Evolutionary conservation across 2,113 vertebrate species (phyloP), one percentile per base, ranked within the genome.

Genomic region (Dipodomys stephensi): DNA sequence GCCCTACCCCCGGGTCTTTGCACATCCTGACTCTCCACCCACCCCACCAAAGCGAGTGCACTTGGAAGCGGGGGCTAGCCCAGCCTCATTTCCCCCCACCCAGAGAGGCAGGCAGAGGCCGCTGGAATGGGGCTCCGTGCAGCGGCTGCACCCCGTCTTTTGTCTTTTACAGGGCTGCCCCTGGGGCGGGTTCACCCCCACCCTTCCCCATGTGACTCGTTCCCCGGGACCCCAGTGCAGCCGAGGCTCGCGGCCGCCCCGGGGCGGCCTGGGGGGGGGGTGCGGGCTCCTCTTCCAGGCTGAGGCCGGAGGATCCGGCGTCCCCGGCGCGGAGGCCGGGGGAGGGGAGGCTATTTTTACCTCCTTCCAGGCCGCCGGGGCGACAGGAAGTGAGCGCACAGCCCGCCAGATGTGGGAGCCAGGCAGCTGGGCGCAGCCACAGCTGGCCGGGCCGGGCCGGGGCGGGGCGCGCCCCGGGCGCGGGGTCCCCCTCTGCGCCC

Each of bases 271-370:
- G 84, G 76, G 49, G 71, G 49, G 88, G 20, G 1, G 6, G n/a
- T 46, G 80, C 91, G 91, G 88, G 85, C 53, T 92, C 80, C 79
- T 18, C 83, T 64, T 64, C 72, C 5, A 12, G 69, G 30, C 71
- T 39, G 73, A 2, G 62, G 39, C 85, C 28, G 67, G 67, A 92
- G 73, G 85, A 32, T 72, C 88, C 64, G 87, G 49, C 28, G 91
- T 76, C 84, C 84, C 46, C 91, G 39, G 35, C 94, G 87, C 81
- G 92, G 78, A 69, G 49, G 92, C 53, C 28, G 92, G 90, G 69
- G 94, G 94, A 68, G 77, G 94, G 86, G 79, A 65, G 81, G 95
- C 89, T 96, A 96, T 97, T 97, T 97, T 97, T 97, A 97, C 97
- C 93, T 95, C 88, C 84, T 83, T 92, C 91, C 88, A 44, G 83